These are phyloP conservation scores for Didymodactylos carnosus DNA, from an alignment of 2,888 invertebrate genomes.

Conservation along the genomic window DNA sequence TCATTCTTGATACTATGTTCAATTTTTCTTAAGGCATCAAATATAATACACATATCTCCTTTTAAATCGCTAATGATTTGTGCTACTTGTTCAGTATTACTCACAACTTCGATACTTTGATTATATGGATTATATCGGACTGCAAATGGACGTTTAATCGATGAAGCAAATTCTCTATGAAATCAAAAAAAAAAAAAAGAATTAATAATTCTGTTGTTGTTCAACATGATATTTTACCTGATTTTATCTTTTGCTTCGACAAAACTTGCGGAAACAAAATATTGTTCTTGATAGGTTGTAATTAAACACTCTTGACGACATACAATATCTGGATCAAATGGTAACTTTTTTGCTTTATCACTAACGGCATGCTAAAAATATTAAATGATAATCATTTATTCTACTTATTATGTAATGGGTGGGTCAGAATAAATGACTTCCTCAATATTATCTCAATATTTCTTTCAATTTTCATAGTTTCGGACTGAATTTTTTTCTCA, in stretches of 20 bases:
- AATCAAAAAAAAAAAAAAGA: not conserved
- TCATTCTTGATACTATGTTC: not conserved
- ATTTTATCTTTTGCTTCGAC: constrained; percentile 96
- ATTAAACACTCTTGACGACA: constrained; percentile 31
- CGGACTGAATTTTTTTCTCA: too few relatives aligned
- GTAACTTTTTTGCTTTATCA: constrained; percentile 44
- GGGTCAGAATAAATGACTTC: too few relatives aligned
- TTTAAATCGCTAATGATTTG: constrained; percentile 46
- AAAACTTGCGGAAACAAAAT: constrained; percentile 88
- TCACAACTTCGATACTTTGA: constrained; percentile 71
- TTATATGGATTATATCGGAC: constrained; percentile 85
- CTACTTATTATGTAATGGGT: too few relatives aligned
- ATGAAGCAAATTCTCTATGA: constrained; percentile 30
- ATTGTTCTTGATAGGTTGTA: constrained; percentile 84
- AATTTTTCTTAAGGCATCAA: constrained; percentile 22
- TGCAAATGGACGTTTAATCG: constrained; percentile 83
- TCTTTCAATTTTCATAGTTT: too few relatives aligned
- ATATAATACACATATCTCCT: constrained; percentile 29
- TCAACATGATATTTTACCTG: constrained; percentile 51
- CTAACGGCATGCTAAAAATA: constrained; percentile 34
- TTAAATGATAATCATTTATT: not conserved
- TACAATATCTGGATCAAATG: constrained; percentile 63
- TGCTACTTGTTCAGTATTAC: constrained; percentile 69
- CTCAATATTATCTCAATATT: too few relatives aligned
- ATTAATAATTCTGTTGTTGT: not conserved